Base-by-base conservation (phyloP, 2,888 invertebrate species). In the Lepas anatifera region DNA sequence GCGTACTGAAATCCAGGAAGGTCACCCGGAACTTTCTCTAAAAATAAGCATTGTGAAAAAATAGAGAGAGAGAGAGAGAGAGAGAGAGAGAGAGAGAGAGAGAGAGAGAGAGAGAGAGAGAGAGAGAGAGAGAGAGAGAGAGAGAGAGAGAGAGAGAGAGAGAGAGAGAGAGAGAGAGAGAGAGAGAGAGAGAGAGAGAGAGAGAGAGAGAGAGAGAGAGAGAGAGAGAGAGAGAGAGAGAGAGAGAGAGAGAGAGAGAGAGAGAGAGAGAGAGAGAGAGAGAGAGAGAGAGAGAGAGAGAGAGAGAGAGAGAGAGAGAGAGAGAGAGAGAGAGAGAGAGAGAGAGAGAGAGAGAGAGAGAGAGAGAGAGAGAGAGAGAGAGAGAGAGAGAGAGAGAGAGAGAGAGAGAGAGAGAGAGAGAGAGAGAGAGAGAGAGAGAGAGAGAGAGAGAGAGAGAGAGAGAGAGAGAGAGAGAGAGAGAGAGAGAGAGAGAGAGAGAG, bases 161-260 rank as follows among this genome's bases (percentile, higher is more conserved):
- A 43, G 39, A 32, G 48, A 64, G n/a, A 46, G 32, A n/a, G 69
- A 63, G 39, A 35, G 35, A 25, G 58, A 58, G 58, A 58, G 43
- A 39, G 50, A 39, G 43, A 52, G 58, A 43, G 63, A 58, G 58
- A 58, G 68, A 41, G 39, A 68, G 52, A 41, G 52, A 68, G 68
- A 58, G 25, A 37, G 41, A 41, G 29, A 39, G 29, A 25, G n/a
- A 35, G 63, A 18, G 35, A 41, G 35, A 67, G 8, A 37, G 52
- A 48, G n/a, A 48, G 37, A 48, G n/a, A 37, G 52, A 67, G 67
- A 48, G 37, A 67, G 37, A 50, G 52, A 48, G 52, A 50, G 22
- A 48, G 52, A 67, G 37, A 67, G 37, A 67, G 39, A 67, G 52
- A 50, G 27, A 67, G 25, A 37, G 39, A 67, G 37, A 67, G 25